Evolutionary conservation across 2,797 vertebrate genomes (phyloP).

Genomic region (Capromys pilorides): DNA sequence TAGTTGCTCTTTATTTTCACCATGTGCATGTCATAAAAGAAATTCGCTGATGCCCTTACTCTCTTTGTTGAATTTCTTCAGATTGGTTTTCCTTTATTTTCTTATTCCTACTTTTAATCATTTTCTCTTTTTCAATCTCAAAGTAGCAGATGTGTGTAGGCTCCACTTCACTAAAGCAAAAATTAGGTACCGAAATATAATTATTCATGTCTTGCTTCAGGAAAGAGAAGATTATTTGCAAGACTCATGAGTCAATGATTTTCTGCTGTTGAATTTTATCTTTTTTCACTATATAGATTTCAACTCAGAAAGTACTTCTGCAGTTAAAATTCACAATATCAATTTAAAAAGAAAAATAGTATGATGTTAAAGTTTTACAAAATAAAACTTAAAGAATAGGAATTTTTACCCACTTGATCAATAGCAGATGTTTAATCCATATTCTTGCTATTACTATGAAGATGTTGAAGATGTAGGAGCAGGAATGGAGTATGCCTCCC

Average conservation of each 20-base stretch:
- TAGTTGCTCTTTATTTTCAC: not conserved
- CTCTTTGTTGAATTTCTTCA: slow-evolving; percentile 51
- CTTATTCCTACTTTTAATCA: slow-evolving; percentile 62
- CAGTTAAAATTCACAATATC: not conserved
- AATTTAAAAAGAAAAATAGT: not conserved
- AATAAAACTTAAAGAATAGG: not conserved
- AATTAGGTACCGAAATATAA: slow-evolving; percentile 55
- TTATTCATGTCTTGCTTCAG: slow-evolving; percentile 58
- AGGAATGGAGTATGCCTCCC: not conserved
- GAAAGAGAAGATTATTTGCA: slow-evolving; percentile 63
- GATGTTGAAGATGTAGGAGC: not conserved
- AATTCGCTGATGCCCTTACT: slow-evolving; percentile 54
- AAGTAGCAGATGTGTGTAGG: slow-evolving; percentile 67
- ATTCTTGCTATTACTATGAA: not conserved
- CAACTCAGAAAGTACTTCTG: not conserved
- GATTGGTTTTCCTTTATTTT: slow-evolving; percentile 50
- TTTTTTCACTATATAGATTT: slow-evolving; percentile 17
- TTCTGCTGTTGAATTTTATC: slow-evolving; percentile 7
- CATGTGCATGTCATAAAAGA: slow-evolving; percentile 15
- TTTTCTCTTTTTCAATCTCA: slow-evolving; percentile 66
- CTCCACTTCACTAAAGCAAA: slow-evolving; percentile 60
- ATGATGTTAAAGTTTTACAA: not conserved
- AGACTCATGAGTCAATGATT: slow-evolving; percentile 27
- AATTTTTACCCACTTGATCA: not conserved
- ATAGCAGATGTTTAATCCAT: not conserved